Conservation (phyloP, 2,113 vertebrate species). For the Tiliqua scincoides region DNA sequence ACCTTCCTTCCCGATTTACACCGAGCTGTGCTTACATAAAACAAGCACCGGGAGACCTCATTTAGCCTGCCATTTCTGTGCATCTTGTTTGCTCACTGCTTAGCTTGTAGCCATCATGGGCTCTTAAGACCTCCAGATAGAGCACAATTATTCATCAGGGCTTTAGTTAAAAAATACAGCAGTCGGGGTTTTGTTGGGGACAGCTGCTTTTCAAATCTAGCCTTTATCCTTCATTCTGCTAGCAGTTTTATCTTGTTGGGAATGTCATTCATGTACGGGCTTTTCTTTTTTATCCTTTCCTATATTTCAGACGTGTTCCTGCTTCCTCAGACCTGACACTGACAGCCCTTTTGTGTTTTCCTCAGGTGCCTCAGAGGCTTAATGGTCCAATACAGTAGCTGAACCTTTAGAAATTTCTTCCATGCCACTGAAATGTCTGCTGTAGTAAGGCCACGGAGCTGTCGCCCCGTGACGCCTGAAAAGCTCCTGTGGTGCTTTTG, state of each 20-base stretch:
- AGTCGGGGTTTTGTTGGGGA: conserved; percentile 12
- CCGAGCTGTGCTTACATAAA: conserved; percentile 31
- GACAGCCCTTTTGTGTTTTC: conserved; percentile 65
- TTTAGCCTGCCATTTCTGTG: background rate
- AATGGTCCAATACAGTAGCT: conserved; percentile 47
- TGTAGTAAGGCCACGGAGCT: conserved; percentile 28
- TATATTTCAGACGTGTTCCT: conserved; percentile 68
- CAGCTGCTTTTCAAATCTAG: conserved; percentile 43
- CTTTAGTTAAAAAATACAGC: conserved; percentile 26
- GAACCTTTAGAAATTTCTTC: conserved; percentile 54
- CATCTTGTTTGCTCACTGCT: background rate
- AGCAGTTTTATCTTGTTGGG: conserved; percentile 44
- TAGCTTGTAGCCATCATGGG: background rate
- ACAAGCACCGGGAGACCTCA: background rate
- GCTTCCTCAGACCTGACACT: conserved; percentile 56
- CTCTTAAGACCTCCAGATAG: conserved; percentile 18
- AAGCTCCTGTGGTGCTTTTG: conserved; percentile 38
- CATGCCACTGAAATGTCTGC: conserved; percentile 23
- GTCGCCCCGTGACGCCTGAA: conserved; percentile 31
- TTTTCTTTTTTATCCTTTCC: conserved; percentile 63
- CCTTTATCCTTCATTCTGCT: conserved; percentile 32
- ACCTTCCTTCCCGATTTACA: conserved; percentile 26
- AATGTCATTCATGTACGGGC: conserved; percentile 45
- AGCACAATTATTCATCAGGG: conserved; percentile 31
- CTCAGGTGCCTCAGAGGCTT: conserved; percentile 59